Percentiles rank a stretch among this genome's conserved stretches.
Evolutionary conservation across 2,113 vertebrate genomes (phyloP).

Genomic region (Natator depressus): DNA sequence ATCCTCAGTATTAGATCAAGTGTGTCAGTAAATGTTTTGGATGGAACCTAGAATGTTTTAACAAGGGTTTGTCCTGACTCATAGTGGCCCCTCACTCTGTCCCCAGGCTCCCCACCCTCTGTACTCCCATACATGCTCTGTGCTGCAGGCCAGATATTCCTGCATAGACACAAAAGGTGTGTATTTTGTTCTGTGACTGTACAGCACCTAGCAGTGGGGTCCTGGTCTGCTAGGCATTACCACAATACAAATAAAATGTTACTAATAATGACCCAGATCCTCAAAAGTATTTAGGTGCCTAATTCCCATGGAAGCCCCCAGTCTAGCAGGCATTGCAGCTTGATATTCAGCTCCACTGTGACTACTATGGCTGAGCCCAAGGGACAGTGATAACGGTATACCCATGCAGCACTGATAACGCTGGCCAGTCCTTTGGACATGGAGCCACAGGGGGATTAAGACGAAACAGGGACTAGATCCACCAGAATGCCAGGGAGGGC

Average conservation of each 20-base stretch:
- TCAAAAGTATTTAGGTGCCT: too few species aligned
- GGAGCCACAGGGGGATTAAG: neutral
- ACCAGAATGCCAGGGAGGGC: neutral
- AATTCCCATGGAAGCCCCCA: neutral
- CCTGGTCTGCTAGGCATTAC: neutral
- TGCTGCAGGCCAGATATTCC: neutral
- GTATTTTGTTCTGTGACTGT: neutral
- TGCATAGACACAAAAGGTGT: neutral
- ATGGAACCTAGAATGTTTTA: neutral
- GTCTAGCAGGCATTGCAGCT: neutral
- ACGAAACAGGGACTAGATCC: too few species aligned
- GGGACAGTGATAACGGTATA: neutral
- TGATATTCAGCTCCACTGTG: neutral
- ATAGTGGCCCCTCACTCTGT: neutral
- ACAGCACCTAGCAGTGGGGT: neutral
- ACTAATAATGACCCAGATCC: neutral
- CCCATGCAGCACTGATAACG: neutral
- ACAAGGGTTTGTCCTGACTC: neutral
- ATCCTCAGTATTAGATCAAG: neutral
- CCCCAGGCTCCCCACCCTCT: neutral
- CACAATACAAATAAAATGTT: neutral
- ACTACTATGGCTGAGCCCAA: neutral
- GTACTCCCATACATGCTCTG: neutral
- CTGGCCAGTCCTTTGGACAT: neutral
- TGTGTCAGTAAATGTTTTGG: neutral